Percentiles rank a stretch among this genome's conserved stretches.
Evolutionary conservation across 1,140 invertebrate genomes (phyloP).

Genomic region (Hydropsyche tenuis): DNA sequence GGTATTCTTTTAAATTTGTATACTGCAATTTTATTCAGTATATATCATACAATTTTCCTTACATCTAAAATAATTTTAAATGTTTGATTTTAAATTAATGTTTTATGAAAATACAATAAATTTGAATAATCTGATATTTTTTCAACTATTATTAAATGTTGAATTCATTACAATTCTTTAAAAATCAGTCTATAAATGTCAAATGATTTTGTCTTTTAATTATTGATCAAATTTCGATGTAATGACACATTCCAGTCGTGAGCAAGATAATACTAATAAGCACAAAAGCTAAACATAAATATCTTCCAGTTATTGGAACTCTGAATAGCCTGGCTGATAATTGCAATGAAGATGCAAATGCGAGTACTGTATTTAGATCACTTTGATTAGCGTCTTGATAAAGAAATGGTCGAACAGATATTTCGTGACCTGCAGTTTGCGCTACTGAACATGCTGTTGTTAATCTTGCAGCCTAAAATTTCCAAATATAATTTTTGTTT

Average conservation of each 20-base stretch:
- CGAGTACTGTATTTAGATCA: constrained; percentile 77
- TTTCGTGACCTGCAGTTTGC: constrained; percentile 75
- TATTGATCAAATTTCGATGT: constrained; percentile 54
- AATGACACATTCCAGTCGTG: constrained; percentile 72
- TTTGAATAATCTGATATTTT: too few relatives aligned
- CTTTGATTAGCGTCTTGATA: constrained; percentile 76
- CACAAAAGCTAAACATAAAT: constrained; percentile 70
- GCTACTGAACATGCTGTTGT: constrained; percentile 75
- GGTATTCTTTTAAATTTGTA: too few relatives aligned
- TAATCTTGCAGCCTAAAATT: constrained; percentile 74
- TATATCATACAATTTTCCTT: too few relatives aligned
- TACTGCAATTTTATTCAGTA: too few relatives aligned
- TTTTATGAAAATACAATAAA: too few relatives aligned
- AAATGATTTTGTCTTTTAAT: too few relatives aligned
- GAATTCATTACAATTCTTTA: too few relatives aligned
- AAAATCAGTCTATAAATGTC: neutral
- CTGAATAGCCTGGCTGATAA: constrained; percentile 76
- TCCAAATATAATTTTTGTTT: constrained; percentile 17
- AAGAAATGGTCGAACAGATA: constrained; percentile 77
- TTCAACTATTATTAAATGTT: too few relatives aligned
- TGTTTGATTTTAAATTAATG: too few relatives aligned
- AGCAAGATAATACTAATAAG: constrained; percentile 66
- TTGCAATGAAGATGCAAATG: constrained; percentile 76
- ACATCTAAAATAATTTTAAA: too few relatives aligned
- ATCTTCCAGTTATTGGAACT: constrained; percentile 72